Evolutionary conservation across 2,797 vertebrate species (phyloP).

Genomic region (Propithecus deckenii): DNA sequence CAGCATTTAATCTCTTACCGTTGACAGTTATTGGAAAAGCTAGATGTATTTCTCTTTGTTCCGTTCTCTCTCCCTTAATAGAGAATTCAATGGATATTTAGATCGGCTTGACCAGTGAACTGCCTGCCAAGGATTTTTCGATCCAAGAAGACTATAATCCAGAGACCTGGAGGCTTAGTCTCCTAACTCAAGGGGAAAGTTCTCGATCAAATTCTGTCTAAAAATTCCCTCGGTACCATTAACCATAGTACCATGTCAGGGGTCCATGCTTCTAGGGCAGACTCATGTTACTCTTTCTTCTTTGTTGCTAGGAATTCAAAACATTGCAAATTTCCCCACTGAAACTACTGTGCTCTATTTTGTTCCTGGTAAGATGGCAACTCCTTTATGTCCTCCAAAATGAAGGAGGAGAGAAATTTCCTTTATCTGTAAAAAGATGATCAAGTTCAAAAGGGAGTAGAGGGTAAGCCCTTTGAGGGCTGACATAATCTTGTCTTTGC

Average conservation of each 20-base stretch:
- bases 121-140: neutral
- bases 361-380: neutral
- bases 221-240: neutral
- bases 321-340: neutral
- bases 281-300: neutral
- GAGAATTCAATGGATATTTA: neutral
- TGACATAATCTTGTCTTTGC: neutral
- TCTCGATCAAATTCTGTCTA: neutral
- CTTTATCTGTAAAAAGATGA: conserved; percentile 2
- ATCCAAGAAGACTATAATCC: neutral
- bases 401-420: neutral
- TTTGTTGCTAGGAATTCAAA: neutral
- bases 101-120: neutral
- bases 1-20: conserved; percentile 60
- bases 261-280: neutral
- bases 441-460: neutral
- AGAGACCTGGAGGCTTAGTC: neutral
- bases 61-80: conserved; percentile 1
- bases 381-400: neutral
- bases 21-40: conserved; percentile 63
- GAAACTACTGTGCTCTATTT: neutral
- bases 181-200: neutral
- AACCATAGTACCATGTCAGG: neutral
- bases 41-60: conserved; percentile 55
- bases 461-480: neutral